These are phyloP conservation scores for Meiosimyza decipiens DNA, from an alignment of 2,888 invertebrate genomes.

Conservation along the genomic window DNA sequence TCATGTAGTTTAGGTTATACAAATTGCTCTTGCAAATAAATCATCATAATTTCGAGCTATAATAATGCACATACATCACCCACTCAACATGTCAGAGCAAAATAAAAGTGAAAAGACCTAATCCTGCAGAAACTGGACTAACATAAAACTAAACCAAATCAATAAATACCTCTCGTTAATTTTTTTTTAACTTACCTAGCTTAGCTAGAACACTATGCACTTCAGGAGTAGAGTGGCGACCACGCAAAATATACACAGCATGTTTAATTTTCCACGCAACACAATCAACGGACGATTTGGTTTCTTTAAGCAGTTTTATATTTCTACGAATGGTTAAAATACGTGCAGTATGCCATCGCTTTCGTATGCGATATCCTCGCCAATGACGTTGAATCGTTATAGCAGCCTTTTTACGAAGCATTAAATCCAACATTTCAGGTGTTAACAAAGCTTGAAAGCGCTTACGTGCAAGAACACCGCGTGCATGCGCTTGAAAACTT, in stretches of 20 bases:
- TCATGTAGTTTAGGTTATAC: no score
- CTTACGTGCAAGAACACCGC: constrained; percentile 69
- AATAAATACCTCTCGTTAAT: background rate
- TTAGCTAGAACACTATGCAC: constrained; percentile 58
- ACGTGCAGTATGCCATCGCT: constrained; percentile 52
- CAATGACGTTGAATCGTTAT: constrained; percentile 74
- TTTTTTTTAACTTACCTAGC: constrained; percentile 54
- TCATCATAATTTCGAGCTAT: no score
- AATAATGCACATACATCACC: no score
- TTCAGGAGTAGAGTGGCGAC: constrained; percentile 59
- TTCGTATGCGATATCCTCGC: constrained; percentile 68
- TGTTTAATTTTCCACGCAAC: constrained; percentile 59
- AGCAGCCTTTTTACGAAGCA: constrained; percentile 69
- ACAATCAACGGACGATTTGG: constrained; percentile 52
- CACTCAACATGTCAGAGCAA: background rate
- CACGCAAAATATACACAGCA: constrained; percentile 60
- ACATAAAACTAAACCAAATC: background rate
- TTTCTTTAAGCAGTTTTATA: constrained; percentile 52
- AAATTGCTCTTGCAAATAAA: no score
- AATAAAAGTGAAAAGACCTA: background rate
- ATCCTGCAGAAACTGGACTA: background rate
- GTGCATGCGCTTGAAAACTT: constrained; percentile 62
- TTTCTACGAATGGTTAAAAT: constrained; percentile 56
- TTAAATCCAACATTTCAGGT: constrained; percentile 66
- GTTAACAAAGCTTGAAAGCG: constrained; percentile 68